Base-by-base conservation (phyloP, 2,888 invertebrate genomes). In the Pseudococcus viburni region DNA sequence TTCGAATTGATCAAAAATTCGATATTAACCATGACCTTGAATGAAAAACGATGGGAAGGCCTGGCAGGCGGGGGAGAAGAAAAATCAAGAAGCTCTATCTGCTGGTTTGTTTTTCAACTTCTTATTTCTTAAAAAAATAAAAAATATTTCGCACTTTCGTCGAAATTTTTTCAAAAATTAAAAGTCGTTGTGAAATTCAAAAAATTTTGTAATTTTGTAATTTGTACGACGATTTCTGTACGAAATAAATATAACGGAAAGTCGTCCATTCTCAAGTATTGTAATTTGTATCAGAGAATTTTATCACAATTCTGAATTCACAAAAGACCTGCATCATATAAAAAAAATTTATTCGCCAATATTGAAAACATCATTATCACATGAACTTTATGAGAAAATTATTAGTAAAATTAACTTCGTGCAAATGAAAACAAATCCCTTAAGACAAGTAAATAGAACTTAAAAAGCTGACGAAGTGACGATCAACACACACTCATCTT, bases 21-120 rank as follows among this genome's bases (percentile, higher is more conserved):
- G 33, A 59, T 55, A 33, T 33, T 59, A 85, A 85, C 85, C 85
- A 64, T 85, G 85, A 85, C 85, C 85, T 85, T 85, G 84, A 84
- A 15, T 51, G 15, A 8, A 68, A n/a, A 59, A 12, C 59, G n/a
- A n/a, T n/a, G 4, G 59, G 59, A 17, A 15, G 15, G 48, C 46
- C 46, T 12, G 46, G 46, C 46, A 11, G 1, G 5, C 17, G 17
- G 15, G 51, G 51, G 12, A n/a, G 55, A 55, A n/a, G n/a, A 59
- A 19, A 22, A 6, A 11, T 64, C 22, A 22, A 22, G 22, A 64
- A 11, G 64, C 64, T 64, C 64, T 64, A 64, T 64, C 64, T 64
- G 22, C 12, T 9, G 64, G 22, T 22, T 0, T 9, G 8, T 3
- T 42, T 42, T 42, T 42, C 42, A 64, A 9, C 19, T 64, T 64